Conservation (phyloP, 2,113 vertebrate species). For the Mystacornis crossleyi region DNA sequence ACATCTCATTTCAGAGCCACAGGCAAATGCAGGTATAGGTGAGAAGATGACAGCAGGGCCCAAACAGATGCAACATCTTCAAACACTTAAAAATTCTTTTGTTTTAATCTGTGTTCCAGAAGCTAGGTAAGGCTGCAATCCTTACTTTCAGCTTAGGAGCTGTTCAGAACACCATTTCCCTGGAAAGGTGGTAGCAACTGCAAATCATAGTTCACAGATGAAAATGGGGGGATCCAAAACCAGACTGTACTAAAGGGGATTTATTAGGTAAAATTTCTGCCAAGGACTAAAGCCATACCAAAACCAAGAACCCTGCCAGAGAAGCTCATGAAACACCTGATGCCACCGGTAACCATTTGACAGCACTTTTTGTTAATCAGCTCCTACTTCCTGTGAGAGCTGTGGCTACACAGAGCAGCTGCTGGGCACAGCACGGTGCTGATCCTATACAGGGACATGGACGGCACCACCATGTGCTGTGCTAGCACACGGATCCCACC, state of each 20-base stretch:
- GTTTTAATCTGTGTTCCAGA: not conserved
- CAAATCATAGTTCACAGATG: not conserved
- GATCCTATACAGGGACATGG: fast-evolving
- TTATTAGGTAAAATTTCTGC: not conserved
- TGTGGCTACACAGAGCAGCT: not conserved
- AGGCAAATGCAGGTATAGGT: not conserved
- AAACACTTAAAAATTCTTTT: not conserved
- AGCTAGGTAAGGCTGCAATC: not conserved
- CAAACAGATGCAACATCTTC: not conserved
- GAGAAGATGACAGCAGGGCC: not conserved
- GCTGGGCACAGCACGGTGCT: not conserved
- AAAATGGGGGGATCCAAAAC: not conserved
- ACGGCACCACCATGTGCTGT: no score
- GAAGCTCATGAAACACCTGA: not conserved
- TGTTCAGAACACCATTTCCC: not conserved
- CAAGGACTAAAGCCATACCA: not conserved
- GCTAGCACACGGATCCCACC: not conserved
- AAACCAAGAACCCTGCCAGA: not conserved
- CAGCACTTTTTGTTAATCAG: not conserved
- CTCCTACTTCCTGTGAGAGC: not conserved
- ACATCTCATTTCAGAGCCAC: not conserved
- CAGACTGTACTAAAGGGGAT: not conserved
- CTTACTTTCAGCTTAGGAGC: not conserved
- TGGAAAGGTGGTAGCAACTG: not conserved
- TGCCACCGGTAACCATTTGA: fast-evolving